Base-by-base conservation (phyloP, 2,113 vertebrate species). In the Sander vitreus region DNA sequence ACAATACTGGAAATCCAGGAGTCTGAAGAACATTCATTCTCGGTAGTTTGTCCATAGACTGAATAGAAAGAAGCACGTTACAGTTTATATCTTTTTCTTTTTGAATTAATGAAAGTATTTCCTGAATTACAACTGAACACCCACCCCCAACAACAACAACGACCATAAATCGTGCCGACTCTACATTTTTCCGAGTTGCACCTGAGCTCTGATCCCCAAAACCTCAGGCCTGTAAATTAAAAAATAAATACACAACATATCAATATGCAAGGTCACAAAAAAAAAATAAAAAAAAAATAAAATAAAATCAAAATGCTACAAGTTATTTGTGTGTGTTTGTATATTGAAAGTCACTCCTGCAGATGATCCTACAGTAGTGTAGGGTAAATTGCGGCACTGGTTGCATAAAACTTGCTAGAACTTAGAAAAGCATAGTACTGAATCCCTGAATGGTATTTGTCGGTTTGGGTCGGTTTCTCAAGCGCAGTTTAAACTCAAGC, bases 381-480 rank as follows among this genome's bases (percentile, higher is more conserved):
- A 85, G 92, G 89, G 85, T 88, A 81, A 87, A 83, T 93, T 91
- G 88, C 92, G 89, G 92, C 92, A 93, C 89, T 90, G 94, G 92
- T 95, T 96, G 95, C 95, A 95, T 95, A 94, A 93, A 90, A 94
- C 93, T 93, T 58, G 82, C 91, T 85, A 91, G 84, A 92, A 95
- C 91, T 93, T 93, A 93, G 92, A 94, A 94, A 94, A 95, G 94
- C 94, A 96, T 95, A 96, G 94, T 94, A 93, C 92, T 93, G 94
- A 92, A 94, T 95, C 95, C 95, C 95, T 95, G 95, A 96, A 95
- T 93, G 91, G 88, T 93, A 83, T 89, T 92, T 87, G 78, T 83
- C n/a, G 36, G 82, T 83, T 86, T 78, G 87, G 90, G 86, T 23
- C 55, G 78, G 89, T 90, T 89, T 82, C 83, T 47, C 75, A 15